Evolutionary conservation across 1,140 invertebrate genomes (phyloP).

Genomic region (Drosophila orena): DNA sequence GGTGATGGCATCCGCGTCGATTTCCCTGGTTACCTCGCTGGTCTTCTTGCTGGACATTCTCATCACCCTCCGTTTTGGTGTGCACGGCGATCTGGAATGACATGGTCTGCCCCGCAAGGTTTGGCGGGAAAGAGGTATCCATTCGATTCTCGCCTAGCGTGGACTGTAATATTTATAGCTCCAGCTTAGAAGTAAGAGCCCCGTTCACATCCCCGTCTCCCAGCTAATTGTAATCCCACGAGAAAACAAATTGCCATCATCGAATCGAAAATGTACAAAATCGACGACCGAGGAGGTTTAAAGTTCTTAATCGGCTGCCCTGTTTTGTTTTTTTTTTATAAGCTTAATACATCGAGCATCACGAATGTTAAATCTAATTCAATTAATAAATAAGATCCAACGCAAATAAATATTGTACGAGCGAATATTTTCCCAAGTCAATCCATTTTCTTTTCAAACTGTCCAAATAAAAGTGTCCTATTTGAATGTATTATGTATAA

Average conservation of each 20-base stretch:
- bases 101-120: conserved; percentile 16
- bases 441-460: conserved; percentile 27
- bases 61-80: conserved; percentile 76
- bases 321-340: conserved; percentile 36
- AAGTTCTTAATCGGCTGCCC: conserved; percentile 50
- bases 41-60: conserved; percentile 77
- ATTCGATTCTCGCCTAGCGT: conserved; percentile 19
- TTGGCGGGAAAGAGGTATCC: conserved; percentile 22
- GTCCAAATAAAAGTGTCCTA: background rate
- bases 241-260: conserved; percentile 70
- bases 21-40: conserved; percentile 71
- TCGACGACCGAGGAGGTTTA: conserved; percentile 29
- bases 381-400: conserved; percentile 60
- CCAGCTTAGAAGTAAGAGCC: conserved; percentile 56
- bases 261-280: conserved; percentile 75
- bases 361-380: conserved; percentile 66
- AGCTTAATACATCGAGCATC: conserved; percentile 28
- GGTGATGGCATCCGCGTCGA: conserved; percentile 76
- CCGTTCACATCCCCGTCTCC: conserved; percentile 26
- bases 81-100: conserved; percentile 79
- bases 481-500: conserved; percentile 39
- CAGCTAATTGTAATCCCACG: conserved; percentile 58
- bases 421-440: conserved; percentile 18
- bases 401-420: conserved; percentile 59
- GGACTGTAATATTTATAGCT: conserved; percentile 77